Percentiles rank a stretch among this genome's conserved stretches.
Evolutionary conservation across 2,888 invertebrate species (phyloP).

Genomic region (Platypus cylindrus): DNA sequence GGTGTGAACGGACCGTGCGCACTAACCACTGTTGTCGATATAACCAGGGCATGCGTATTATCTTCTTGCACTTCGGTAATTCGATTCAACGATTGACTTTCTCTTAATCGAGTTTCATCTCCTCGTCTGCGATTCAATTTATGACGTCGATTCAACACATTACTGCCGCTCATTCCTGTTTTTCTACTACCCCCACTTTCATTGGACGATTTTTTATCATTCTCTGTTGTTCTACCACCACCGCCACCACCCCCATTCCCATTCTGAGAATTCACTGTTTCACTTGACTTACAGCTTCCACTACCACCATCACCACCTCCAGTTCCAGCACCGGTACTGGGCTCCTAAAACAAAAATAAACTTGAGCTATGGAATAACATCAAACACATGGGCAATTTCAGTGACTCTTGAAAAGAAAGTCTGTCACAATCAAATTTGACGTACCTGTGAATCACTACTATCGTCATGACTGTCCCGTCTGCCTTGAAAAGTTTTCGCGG

Average conservation of each 20-base stretch:
- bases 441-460: constrained; percentile 58
- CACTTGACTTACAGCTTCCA: not conserved
- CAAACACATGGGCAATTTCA: no score
- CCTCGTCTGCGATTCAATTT: constrained; percentile 43
- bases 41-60: constrained; percentile 35
- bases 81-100: constrained; percentile 69
- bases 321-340: constrained; percentile 18
- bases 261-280: constrained; percentile 1
- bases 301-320: constrained; percentile 12
- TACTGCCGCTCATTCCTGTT: constrained; percentile 28
- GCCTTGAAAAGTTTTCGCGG: constrained; percentile 30
- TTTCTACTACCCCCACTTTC: constrained; percentile 23
- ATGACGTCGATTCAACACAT: constrained; percentile 39
- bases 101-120: constrained; percentile 56
- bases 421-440: not conserved
- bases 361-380: not conserved
- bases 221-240: constrained; percentile 4
- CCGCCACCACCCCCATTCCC: constrained; percentile 4
- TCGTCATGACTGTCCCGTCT: constrained; percentile 73
- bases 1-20: constrained; percentile 29
- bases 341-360: constrained; percentile 16
- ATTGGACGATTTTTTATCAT: constrained; percentile 20
- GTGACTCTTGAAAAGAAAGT: no score
- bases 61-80: constrained; percentile 79
- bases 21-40: constrained; percentile 28